A percentile compares a stretch with the other conserved stretches of the same genome.
These are phyloP conservation scores for Periophthalmodon schlosseri DNA, from an alignment of 2,113 vertebrate species.

Conservation along the genomic window DNA sequence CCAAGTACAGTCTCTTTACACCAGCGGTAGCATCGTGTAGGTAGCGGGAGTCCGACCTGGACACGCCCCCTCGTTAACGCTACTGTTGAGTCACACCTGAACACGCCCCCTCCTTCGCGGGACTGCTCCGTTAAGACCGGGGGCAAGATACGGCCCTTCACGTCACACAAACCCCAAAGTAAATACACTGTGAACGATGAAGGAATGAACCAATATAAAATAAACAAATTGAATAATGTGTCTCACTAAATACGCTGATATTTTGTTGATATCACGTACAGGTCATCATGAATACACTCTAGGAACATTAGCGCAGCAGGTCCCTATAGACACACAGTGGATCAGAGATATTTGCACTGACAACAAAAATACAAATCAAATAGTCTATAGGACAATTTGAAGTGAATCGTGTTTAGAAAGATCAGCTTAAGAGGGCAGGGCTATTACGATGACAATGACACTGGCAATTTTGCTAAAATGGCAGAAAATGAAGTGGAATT, in stretches of 20 bases:
- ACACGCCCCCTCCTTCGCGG: too few relatives aligned
- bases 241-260: not conserved
- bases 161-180: not conserved
- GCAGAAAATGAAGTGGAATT: constrained; percentile 37
- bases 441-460: constrained; percentile 23
- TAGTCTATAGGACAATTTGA: constrained; percentile 24
- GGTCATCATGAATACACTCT: not conserved
- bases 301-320: not conserved
- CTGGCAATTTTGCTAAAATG: constrained; percentile 50
- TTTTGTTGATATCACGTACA: not conserved
- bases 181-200: not conserved
- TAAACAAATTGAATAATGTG: not conserved
- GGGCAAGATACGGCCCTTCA: too few relatives aligned
- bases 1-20: too few relatives aligned
- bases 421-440: constrained; percentile 27
- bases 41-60: too few relatives aligned
- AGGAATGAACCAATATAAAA: not conserved
- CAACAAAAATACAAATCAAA: constrained; percentile 26
- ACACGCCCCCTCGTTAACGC: too few relatives aligned
- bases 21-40: too few relatives aligned
- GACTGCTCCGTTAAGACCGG: too few relatives aligned
- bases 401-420: constrained; percentile 44
- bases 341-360: not conserved
- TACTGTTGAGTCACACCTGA: too few relatives aligned
- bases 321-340: not conserved